phyloP scores from a whole-genome alignment of 2,113 vertebrate genomes.

The Fregata magnificens region DNA sequence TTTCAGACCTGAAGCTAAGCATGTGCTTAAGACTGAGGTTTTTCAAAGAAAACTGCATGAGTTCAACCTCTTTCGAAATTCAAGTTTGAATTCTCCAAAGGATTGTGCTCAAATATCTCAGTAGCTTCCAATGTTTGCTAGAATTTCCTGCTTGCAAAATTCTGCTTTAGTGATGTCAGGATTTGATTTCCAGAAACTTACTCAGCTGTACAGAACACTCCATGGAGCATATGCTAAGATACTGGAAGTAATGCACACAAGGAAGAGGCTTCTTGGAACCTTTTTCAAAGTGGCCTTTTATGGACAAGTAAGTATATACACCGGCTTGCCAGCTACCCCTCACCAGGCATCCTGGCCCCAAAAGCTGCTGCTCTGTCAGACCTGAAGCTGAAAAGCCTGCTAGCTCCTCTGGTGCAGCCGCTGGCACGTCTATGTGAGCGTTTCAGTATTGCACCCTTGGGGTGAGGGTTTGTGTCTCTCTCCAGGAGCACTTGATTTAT shows the following conservation, averaged over 20 bases:
- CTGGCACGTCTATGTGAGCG: accelerated
- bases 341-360: neutral
- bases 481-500: neutral
- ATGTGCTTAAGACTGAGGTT: neutral
- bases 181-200: conserved; percentile 85
- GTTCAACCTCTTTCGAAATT: neutral
- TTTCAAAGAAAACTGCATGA: neutral
- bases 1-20: neutral
- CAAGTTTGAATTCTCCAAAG: neutral
- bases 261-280: conserved; percentile 90
- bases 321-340: neutral
- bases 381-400: neutral
- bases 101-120: neutral
- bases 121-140: neutral
- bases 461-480: neutral
- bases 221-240: conserved; percentile 95
- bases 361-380: neutral
- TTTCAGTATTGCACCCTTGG: neutral
- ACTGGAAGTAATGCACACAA: conserved; percentile 90
- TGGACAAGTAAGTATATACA: conserved; percentile 82
- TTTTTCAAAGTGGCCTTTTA: conserved; percentile 97
- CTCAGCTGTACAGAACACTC: conserved; percentile 90
- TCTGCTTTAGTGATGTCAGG: neutral
- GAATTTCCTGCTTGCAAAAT: neutral
- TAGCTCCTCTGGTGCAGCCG: neutral